Percentiles rank a stretch among this genome's conserved stretches.
Conservation (phyloP, 2,113 vertebrate species). For the Corvus cornix region DNA sequence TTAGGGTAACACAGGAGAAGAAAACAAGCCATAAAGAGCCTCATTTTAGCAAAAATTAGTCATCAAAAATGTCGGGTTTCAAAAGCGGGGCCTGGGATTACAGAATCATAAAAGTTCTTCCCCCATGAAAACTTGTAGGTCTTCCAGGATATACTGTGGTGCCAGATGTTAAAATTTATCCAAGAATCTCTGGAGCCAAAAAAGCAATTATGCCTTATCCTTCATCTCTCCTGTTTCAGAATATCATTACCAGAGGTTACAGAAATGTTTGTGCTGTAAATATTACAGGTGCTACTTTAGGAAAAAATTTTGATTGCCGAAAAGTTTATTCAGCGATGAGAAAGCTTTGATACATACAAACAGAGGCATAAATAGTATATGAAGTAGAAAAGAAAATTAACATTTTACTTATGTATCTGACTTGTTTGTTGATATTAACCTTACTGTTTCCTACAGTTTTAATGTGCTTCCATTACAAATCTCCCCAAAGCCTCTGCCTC, state of each 20-base stretch:
- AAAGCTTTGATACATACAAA: neutral
- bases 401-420: neutral
- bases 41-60: neutral
- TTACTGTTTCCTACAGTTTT: neutral
- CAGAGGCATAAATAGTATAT: neutral
- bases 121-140: neutral
- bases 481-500: neutral
- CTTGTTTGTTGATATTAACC: neutral
- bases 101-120: neutral
- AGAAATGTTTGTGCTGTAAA: conserved; percentile 17
- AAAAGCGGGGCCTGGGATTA: neutral
- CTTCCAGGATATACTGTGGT: neutral
- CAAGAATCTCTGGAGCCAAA: conserved; percentile 10
- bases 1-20: neutral
- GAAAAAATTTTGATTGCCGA: neutral
- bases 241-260: conserved; percentile 32
- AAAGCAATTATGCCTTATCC: conserved; percentile 27
- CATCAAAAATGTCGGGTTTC: neutral
- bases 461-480: neutral
- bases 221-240: conserved; percentile 17
- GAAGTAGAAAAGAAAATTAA: neutral
- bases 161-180: conserved; percentile 37
- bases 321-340: neutral
- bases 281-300: neutral
- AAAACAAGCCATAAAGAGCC: neutral